Evolutionary conservation across 2,797 vertebrate genomes (phyloP), one percentile per base, ranked within the genome.

Genomic region (Sandelia bainsii): DNA sequence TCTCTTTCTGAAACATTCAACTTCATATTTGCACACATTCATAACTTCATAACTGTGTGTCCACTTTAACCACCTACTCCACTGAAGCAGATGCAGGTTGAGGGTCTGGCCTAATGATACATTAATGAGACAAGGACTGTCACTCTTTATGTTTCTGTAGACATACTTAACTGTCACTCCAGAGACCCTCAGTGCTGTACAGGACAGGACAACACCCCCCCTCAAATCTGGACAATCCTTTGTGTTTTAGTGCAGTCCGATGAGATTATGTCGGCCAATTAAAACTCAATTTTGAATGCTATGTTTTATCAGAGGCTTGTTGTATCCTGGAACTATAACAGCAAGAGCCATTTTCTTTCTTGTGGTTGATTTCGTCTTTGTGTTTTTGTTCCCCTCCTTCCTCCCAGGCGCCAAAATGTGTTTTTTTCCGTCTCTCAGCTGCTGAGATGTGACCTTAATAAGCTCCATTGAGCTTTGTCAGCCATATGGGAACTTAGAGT

Each of bases 401-500:
- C 52, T 52, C 56, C 53, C 59, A 34, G 69, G 72, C 25, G 16
- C 65, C 22, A 8, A 45, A 53, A 44, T 62, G 29, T 44, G 17
- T 64, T 77, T 32, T 17, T 69, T 62, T 44, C 42, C 12, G 50
- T 50, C 62, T 69, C 77, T 71, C 77, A 72, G 86, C 80, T 75
- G 81, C 79, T 25, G 34, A 69, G 73, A 69, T n/a, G 64, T 77
- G 80, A 78, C 80, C 79, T 85, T 88, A 89, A 91, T 86, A 77
- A 87, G 86, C 75, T 80, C 83, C 80, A 32, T 64, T 56, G 90
- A 87, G 87, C 77, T 75, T 87, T 83, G 51, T 16, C 9, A 44
- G 75, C 69, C 85, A 54, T 59, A 22, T 37, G 78, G 77, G 80
- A 87, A 29, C 66, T 79, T 22, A 45, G 69, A 49, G 70, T 5